phyloP scores from a whole-genome alignment of 2,888 invertebrate species.

The Drosophila anomelani region DNA sequence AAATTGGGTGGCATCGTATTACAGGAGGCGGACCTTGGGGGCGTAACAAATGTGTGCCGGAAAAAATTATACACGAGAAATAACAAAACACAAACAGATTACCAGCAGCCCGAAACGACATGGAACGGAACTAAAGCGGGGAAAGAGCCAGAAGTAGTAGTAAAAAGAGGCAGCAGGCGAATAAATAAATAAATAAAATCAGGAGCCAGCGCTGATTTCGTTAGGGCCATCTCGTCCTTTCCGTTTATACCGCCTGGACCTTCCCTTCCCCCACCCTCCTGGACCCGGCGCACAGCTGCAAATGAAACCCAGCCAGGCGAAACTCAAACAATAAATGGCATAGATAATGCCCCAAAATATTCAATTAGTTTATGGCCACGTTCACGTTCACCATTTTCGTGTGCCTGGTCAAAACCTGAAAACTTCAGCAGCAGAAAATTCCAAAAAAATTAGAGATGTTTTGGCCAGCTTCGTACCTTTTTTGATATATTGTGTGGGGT shows the following conservation, averaged over 20 bases:
- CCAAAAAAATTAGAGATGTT: conserved; percentile 56
- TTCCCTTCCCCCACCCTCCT: neutral
- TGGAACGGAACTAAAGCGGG: conserved; percentile 36
- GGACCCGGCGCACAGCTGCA: conserved; percentile 55
- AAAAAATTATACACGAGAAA: conserved; percentile 63
- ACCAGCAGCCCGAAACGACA: conserved; percentile 42
- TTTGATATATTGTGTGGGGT: conserved; percentile 47
- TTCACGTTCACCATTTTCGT: conserved; percentile 58
- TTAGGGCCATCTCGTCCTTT: conserved; percentile 34
- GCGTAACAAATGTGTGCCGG: conserved; percentile 32
- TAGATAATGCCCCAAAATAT: conserved; percentile 78
- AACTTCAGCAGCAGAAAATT: conserved; percentile 48
- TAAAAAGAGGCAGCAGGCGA: conserved; percentile 36
- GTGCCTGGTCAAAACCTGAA: conserved; percentile 28
- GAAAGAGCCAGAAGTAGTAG: conserved; percentile 21
- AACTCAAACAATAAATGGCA: conserved; percentile 78
- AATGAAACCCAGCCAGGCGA: conserved; percentile 74
- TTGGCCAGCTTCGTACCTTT: conserved; percentile 62
- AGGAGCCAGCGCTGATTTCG: conserved; percentile 58
- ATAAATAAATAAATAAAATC: conserved; percentile 78
- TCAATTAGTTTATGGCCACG: conserved; percentile 78
- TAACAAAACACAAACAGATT: conserved; percentile 55
- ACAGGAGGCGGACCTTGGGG: neutral
- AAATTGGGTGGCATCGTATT: conserved; percentile 9
- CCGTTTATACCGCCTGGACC: conserved; percentile 1